These are phyloP conservation scores for Symphodus melops DNA, from an alignment of 2,113 vertebrate species.

Conservation along the genomic window DNA sequence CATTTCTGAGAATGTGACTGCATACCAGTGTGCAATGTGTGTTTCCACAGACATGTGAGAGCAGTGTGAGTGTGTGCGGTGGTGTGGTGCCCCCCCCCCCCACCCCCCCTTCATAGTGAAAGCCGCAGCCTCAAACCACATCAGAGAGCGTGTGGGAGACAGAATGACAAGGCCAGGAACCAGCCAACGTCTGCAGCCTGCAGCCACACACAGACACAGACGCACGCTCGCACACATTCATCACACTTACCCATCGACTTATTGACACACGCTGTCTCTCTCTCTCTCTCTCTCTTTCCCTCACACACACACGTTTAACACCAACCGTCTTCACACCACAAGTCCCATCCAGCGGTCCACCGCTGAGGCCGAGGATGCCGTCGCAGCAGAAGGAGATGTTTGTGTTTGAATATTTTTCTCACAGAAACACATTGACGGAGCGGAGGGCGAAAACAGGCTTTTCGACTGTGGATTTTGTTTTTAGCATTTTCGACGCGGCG, in stretches of 20 bases:
- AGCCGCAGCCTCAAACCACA: constrained; percentile 77
- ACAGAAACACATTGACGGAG: constrained; percentile 62
- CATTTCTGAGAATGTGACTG: constrained; percentile 75
- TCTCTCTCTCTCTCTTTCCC: constrained; percentile 1
- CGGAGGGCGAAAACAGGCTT: constrained; percentile 54
- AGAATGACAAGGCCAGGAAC: constrained; percentile 79
- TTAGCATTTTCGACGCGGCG: constrained; percentile 32
- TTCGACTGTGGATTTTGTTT: constrained; percentile 59
- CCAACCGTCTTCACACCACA: constrained; percentile 63
- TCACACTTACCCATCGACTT: constrained; percentile 59
- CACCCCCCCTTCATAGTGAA: constrained; percentile 69
- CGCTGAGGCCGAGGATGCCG: constrained; percentile 59
- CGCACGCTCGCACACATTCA: constrained; percentile 50
- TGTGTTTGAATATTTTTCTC: constrained; percentile 71
- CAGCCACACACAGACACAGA: constrained; percentile 73
- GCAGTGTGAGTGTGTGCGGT: constrained; percentile 77
- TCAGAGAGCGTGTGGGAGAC: constrained; percentile 78
- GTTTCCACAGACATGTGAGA: constrained; percentile 82
- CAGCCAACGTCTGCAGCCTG: constrained; percentile 71
- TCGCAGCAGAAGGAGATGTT: constrained; percentile 61
- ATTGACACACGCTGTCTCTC: constrained; percentile 61
- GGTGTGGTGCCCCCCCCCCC: constrained; percentile 49
- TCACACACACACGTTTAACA: constrained; percentile 61
- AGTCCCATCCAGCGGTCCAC: constrained; percentile 63
- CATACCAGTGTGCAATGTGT: constrained; percentile 75